These are phyloP conservation scores for Branchellion lobata DNA, from an alignment of 2,888 invertebrate species.

Conservation along the genomic window DNA sequence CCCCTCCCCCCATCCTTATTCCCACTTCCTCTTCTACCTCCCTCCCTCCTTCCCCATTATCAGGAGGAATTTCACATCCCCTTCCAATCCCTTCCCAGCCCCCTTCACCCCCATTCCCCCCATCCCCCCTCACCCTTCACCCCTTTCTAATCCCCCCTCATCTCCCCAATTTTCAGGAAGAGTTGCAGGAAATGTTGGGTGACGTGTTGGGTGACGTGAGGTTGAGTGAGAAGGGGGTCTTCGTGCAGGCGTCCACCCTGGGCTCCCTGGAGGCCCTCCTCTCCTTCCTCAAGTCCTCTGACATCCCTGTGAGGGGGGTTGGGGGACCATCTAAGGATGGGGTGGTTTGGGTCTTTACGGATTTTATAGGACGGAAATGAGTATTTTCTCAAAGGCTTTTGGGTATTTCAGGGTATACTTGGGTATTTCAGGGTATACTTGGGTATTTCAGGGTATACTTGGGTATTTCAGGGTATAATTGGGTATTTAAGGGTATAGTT, in stretches of 20 bases:
- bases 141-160: background rate
- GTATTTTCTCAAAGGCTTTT: too few relatives aligned
- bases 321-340: background rate
- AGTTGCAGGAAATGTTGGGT: conserved; percentile 82
- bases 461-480: background rate
- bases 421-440: background rate
- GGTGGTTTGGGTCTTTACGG: background rate
- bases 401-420: background rate
- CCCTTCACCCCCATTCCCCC: background rate
- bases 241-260: conserved; percentile 98
- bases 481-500: too few relatives aligned
- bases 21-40: too few relatives aligned
- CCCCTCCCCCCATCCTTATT: too few relatives aligned
- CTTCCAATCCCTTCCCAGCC: too few relatives aligned
- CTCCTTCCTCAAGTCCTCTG: conserved; percentile 59
- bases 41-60: too few relatives aligned
- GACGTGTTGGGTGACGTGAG: conserved; percentile 89
- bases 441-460: background rate
- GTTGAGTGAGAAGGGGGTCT: conserved; percentile 75
- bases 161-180: conserved; percentile 66
- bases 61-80: too few relatives aligned
- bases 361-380: too few relatives aligned
- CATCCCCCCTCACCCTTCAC: too few relatives aligned
- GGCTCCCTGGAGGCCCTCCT: conserved; percentile 91
- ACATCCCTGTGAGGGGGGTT: conserved; percentile 59